These are phyloP conservation scores for Ypsolopha sequella DNA, from an alignment of 2,888 invertebrate genomes.

Conservation along the genomic window DNA sequence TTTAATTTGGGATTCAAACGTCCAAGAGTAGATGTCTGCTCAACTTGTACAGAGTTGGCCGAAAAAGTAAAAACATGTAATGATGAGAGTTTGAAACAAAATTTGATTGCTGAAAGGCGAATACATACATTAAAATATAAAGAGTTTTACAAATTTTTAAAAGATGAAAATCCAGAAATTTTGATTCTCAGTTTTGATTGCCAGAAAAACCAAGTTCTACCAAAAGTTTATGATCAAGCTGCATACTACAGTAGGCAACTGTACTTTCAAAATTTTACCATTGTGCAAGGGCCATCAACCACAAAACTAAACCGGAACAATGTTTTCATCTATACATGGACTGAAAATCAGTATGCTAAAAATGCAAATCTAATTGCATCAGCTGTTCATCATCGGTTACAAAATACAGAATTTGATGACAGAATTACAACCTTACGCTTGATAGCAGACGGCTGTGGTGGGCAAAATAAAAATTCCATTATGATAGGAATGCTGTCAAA, in stretches of 20 bases:
- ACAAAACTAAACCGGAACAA: background rate
- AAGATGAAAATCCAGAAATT: slow-evolving; percentile 13
- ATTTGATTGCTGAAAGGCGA: slow-evolving; percentile 14
- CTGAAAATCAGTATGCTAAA: slow-evolving; percentile 16
- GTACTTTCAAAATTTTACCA: slow-evolving; percentile 4
- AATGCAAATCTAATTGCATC: slow-evolving; percentile 19
- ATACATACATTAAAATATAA: slow-evolving; percentile 17
- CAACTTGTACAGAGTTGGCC: slow-evolving; percentile 16
- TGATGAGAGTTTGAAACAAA: slow-evolving; percentile 12
- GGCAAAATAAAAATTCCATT: too few species aligned
- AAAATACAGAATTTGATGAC: background rate
- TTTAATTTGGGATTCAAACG: slow-evolving; percentile 18
- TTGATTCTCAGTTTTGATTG: slow-evolving; percentile 25
- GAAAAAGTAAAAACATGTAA: slow-evolving; percentile 19
- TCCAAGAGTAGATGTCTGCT: slow-evolving; percentile 17
- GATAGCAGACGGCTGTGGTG: too few species aligned
- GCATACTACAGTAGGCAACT: slow-evolving; percentile 4
- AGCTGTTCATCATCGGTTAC: slow-evolving; percentile 11
- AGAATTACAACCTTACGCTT: too few species aligned
- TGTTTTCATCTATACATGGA: slow-evolving; percentile 13
- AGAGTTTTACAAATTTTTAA: slow-evolving; percentile 17
- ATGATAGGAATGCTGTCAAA: too few species aligned
- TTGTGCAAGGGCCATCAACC: background rate
- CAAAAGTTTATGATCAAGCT: slow-evolving; percentile 6
- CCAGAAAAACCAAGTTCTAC: slow-evolving; percentile 19